Evolutionary conservation across 2,113 vertebrate genomes (phyloP).

Genomic region (Myrmophylax atrothorax): DNA sequence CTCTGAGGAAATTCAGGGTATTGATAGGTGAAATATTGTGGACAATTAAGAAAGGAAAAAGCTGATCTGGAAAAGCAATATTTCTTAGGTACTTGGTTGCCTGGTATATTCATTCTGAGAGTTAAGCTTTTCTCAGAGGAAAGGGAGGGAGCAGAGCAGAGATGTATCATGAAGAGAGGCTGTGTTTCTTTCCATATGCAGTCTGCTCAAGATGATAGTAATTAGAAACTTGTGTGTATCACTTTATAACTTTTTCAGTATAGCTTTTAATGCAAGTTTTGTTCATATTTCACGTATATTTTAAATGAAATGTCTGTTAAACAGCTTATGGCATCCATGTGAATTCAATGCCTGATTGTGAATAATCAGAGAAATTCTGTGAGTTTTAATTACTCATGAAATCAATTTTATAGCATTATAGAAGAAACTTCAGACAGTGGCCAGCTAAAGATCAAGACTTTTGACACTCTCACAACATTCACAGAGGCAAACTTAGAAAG

Average conservation of each 20-base stretch:
- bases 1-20: slow-evolving; percentile 34
- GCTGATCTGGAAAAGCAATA: slow-evolving; percentile 20
- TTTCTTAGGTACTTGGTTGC: slow-evolving; percentile 10
- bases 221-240: neutral
- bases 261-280: neutral
- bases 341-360: neutral
- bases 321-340: neutral
- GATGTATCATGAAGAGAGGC: neutral
- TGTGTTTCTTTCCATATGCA: neutral
- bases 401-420: neutral
- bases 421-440: neutral
- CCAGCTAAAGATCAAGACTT: neutral
- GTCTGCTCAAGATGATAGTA: neutral
- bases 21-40: slow-evolving; percentile 49
- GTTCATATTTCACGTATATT: neutral
- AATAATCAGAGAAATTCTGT: neutral
- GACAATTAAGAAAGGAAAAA: slow-evolving; percentile 58
- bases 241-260: neutral
- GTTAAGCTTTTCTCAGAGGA: slow-evolving; percentile 37
- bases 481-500: neutral
- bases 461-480: neutral
- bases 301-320: neutral
- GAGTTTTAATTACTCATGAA: neutral
- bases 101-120: slow-evolving; percentile 29
- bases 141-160: slow-evolving; percentile 5